Percentiles rank a stretch among this genome's conserved stretches.
Evolutionary conservation across 2,113 vertebrate genomes (phyloP).

Genomic region (Strix uralensis): DNA sequence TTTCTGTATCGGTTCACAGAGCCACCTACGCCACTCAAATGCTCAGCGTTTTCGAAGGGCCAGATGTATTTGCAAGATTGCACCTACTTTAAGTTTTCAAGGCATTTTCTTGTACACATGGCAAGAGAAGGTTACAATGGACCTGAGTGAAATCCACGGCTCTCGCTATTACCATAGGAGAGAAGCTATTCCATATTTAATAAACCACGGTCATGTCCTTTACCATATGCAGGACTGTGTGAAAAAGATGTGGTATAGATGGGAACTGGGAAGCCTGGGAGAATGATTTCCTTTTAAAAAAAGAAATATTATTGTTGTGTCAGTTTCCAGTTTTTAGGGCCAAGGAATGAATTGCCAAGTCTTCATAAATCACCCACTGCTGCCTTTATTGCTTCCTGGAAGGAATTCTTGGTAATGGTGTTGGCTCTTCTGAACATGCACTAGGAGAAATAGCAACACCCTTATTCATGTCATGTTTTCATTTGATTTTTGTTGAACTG

Average conservation of each 20-base stretch:
- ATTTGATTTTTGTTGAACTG: not conserved
- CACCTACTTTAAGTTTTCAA: not conserved
- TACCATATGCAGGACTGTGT: not conserved
- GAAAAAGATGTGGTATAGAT: constrained; percentile 27
- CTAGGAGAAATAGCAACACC: constrained; percentile 2
- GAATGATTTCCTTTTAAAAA: constrained; percentile 19
- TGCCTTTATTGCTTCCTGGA: constrained; percentile 55
- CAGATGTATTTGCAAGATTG: not conserved
- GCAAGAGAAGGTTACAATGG: not conserved
- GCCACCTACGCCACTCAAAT: not conserved
- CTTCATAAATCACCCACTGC: constrained; percentile 25
- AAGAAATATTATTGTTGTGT: constrained; percentile 36
- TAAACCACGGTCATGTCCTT: not conserved
- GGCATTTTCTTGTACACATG: not conserved
- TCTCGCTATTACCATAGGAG: not conserved
- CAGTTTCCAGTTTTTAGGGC: constrained; percentile 31
- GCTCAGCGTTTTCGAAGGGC: not conserved
- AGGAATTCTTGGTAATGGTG: constrained; percentile 22
- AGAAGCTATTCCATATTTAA: not conserved
- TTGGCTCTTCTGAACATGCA: not conserved
- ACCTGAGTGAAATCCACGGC: not conserved
- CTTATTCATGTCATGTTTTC: not conserved
- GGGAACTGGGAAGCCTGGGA: not conserved
- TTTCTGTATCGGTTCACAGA: not conserved
- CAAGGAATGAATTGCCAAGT: constrained; percentile 2